Base-by-base conservation (phyloP, 1,140 invertebrate genomes). In the Heliothis subflexa region DNA sequence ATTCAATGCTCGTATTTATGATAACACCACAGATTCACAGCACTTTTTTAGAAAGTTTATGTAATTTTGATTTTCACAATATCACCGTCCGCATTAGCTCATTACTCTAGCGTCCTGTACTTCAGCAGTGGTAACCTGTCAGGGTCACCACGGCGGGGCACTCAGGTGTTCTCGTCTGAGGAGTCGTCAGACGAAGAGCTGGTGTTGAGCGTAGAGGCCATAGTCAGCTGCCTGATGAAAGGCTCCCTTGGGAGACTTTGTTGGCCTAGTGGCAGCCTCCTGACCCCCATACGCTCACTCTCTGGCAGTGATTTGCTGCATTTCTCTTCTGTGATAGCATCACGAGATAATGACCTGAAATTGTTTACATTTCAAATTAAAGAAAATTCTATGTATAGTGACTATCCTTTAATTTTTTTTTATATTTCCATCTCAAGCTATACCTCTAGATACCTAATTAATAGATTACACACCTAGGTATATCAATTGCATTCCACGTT, bases 251-350 rank as follows among this genome's bases (percentile, higher is more conserved):
- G 93, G 2, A 94, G 87, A 50, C 91, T 93, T 80, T 94, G 93
- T 66, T 94, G 93, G 2, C 93, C 93, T 0, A 95, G 78, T 5
- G 93, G 88, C 2, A 91, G 75, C n/a, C 94, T 87, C 2, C 94
- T 83, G 0, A 92, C 88, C 2, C 89, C 91, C 94, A 95, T 94
- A 9, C 92, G 83, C 73, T 95, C 94, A 80, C 93, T 95, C 71
- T 95, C 94, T 9, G 94, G 94, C 73, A 95, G 83, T 0, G 94
- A 95, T 82, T 94, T 94, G 83, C 94, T 90, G 79, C 89, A 94
- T 78, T 95, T 95, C 78, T 95, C 94, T 83, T 95, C 94, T 33
- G 93, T 93, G 75, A 95, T 95, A 5, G 94, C 93, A 78, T 95
- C 94, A 18, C 94, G 89, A n/a, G 94, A 94, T 70, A 95, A 59